Evolutionary conservation across 2,797 vertebrate species (phyloP).

Genomic region (Lycodopsis pacificus): DNA sequence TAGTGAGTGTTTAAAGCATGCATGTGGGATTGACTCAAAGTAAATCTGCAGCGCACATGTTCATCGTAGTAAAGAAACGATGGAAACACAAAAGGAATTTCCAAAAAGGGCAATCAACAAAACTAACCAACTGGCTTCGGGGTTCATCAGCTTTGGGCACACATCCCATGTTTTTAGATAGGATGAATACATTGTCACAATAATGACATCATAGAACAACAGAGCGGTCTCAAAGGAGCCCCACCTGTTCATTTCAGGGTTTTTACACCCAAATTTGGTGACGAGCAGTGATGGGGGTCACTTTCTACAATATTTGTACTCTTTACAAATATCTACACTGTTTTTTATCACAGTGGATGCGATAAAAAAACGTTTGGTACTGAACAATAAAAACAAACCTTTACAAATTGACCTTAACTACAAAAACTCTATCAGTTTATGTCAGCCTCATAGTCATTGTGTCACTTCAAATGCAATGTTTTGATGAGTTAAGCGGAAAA

Average conservation of each 20-base stretch:
- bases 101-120: too few relatives aligned
- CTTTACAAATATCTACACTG: too few relatives aligned
- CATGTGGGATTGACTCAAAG: background rate
- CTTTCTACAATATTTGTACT: background rate
- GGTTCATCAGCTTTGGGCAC: background rate
- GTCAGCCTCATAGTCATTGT: background rate
- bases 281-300: background rate
- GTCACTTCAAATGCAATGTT: background rate
- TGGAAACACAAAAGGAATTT: too few relatives aligned
- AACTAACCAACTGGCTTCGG: too few relatives aligned
- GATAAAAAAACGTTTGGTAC: background rate
- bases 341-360: background rate
- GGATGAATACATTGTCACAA: background rate
- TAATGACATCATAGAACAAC: background rate
- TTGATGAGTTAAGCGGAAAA: background rate
- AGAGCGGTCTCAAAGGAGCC: background rate
- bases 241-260: background rate
- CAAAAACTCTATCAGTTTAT: background rate
- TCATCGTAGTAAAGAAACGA: too few relatives aligned
- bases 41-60: background rate
- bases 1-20: background rate
- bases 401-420: background rate
- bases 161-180: background rate
- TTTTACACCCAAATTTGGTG: background rate
- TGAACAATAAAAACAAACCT: background rate